Evolutionary conservation across 2,888 invertebrate species (phyloP).

Genomic region (Ormyrus rosae): DNA sequence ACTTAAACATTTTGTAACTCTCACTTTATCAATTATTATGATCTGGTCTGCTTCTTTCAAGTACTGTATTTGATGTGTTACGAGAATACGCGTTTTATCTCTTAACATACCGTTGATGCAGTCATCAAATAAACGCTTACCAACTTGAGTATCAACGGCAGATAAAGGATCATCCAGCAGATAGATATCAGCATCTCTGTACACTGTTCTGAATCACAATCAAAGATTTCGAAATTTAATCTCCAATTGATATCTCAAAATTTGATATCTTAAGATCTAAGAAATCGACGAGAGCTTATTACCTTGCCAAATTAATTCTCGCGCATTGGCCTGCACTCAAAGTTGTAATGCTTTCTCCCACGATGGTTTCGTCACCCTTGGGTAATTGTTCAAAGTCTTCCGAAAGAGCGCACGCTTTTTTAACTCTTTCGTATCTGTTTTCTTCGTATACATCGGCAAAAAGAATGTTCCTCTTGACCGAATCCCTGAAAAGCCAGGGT

Average conservation of each 20-base stretch:
- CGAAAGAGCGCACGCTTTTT: constrained; percentile 81
- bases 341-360: constrained; percentile 87
- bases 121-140: constrained; percentile 84
- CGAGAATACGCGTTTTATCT: constrained; percentile 84
- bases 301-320: constrained; percentile 81
- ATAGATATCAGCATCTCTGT: constrained; percentile 86
- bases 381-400: constrained; percentile 84
- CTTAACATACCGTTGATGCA: constrained; percentile 82
- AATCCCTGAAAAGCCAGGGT: constrained; percentile 86
- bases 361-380: constrained; percentile 84
- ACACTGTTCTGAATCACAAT: constrained; percentile 80
- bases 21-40: constrained; percentile 82
- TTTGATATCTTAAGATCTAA: too few species aligned
- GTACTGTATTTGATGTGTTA: constrained; percentile 91
- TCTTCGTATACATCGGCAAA: constrained; percentile 83
- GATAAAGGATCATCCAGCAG: constrained; percentile 88
- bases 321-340: constrained; percentile 90
- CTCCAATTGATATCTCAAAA: too few species aligned
- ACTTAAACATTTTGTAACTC: constrained; percentile 66
- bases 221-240: too few species aligned
- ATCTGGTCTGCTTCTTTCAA: constrained; percentile 82
- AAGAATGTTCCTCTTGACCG: constrained; percentile 86
- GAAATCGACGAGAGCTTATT: constrained; percentile 36
- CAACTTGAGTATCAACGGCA: constrained; percentile 87
- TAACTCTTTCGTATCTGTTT: constrained; percentile 77